A percentile compares a stretch with the other conserved stretches of the same genome.
phyloP scores from a whole-genome alignment of 2,888 invertebrate species.

The Beris morrisii region DNA sequence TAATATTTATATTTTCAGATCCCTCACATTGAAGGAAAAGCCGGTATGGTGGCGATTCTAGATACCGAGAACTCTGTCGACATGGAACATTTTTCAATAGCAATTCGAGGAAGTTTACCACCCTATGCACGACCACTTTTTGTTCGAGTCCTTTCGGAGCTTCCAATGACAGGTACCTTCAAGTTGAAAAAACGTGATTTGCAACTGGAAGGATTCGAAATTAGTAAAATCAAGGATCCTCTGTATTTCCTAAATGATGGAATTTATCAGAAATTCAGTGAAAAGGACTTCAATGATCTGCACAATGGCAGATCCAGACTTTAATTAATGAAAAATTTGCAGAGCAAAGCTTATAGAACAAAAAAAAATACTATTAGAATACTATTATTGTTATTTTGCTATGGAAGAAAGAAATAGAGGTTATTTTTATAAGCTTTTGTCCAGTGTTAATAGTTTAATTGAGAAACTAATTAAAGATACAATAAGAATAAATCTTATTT shows the following conservation, averaged over 20 bases:
- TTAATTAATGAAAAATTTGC: slow-evolving; percentile 47
- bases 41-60: slow-evolving; percentile 91
- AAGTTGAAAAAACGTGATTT: slow-evolving; percentile 89
- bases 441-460: too few species aligned
- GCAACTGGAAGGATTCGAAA: slow-evolving; percentile 81
- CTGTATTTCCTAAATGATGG: slow-evolving; percentile 70
- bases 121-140: slow-evolving; percentile 88
- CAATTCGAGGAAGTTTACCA: slow-evolving; percentile 73
- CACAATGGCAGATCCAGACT: slow-evolving; percentile 59
- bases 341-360: too few species aligned
- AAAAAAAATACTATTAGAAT: too few species aligned
- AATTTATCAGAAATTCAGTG: slow-evolving; percentile 58
- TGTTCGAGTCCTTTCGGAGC: slow-evolving; percentile 72
- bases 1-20: slow-evolving; percentile 59
- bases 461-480: too few species aligned
- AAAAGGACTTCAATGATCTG: slow-evolving; percentile 59
- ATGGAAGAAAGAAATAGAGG: too few species aligned
- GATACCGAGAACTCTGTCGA: slow-evolving; percentile 66
- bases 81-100: slow-evolving; percentile 63
- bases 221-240: slow-evolving; percentile 69
- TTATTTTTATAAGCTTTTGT: too few species aligned
- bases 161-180: slow-evolving; percentile 87
- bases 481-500: too few species aligned
- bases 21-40: slow-evolving; percentile 79
- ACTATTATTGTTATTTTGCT: too few species aligned